Evolutionary conservation across 64 coral and sea anemone species (phyloP).

Genomic region (Trachythela sp.): DNA sequence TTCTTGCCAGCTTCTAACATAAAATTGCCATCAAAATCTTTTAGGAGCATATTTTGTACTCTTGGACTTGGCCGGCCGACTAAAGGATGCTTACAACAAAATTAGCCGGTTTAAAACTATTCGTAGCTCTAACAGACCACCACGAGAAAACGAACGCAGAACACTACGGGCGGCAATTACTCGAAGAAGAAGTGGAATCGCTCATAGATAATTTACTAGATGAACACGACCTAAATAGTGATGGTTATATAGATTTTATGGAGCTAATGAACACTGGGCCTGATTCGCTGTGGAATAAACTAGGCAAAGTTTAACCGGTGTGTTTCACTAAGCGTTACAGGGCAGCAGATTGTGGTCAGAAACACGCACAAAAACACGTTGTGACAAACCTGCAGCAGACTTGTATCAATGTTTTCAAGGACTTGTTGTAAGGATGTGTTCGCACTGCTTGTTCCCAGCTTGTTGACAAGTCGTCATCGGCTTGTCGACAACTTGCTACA

Average conservation of each 20-base stretch:
- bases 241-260: conserved; percentile 85
- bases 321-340: no score
- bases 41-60: conserved; percentile 85
- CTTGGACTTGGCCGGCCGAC: conserved; percentile 92
- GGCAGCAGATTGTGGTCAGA: no score
- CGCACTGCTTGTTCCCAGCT: no score
- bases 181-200: conserved; percentile 72
- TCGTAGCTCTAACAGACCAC: conserved; percentile 77
- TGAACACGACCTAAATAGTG: conserved; percentile 81
- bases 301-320: not conserved
- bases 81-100: conserved; percentile 97
- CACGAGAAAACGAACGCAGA: conserved; percentile 57
- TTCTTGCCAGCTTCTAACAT: no score
- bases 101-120: conserved; percentile 78
- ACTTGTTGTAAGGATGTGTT: no score
- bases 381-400: no score
- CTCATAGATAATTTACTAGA: conserved; percentile 83
- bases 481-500: no score
- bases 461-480: no score
- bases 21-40: no score
- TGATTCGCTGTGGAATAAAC: conserved; percentile 48
- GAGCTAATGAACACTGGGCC: conserved; percentile 82
- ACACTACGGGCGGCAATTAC: conserved; percentile 59
- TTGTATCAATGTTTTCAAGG: no score
- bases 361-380: no score